Evolutionary conservation across 2,888 invertebrate genomes (phyloP).

Genomic region (Dysmachus trigonus): DNA sequence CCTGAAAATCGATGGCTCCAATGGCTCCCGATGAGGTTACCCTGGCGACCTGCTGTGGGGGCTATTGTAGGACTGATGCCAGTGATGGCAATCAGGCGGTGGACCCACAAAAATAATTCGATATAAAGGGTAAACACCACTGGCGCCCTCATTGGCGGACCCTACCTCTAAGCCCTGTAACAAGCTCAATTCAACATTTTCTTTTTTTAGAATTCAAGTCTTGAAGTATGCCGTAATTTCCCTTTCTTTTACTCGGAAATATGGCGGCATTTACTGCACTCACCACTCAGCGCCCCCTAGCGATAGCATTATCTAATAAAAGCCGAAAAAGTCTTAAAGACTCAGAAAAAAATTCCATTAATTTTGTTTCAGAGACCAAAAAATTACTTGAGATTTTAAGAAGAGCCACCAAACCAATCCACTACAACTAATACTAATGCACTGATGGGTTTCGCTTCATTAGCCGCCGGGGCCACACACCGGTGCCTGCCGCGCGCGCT

Average conservation of each 20-base stretch:
- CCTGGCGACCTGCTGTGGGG: background rate
- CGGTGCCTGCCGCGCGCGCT: background rate
- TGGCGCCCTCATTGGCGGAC: background rate
- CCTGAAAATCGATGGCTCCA: conserved; percentile 23
- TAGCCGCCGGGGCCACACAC: background rate
- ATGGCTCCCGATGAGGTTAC: background rate
- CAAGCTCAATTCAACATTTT: background rate
- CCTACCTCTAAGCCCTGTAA: background rate
- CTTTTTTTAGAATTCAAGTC: background rate
- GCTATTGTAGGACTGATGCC: background rate
- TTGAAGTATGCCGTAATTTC: background rate
- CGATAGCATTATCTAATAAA: background rate
- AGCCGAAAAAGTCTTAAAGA: background rate
- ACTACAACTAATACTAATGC: background rate
- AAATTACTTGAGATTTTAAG: background rate
- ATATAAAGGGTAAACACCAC: conserved; percentile 10
- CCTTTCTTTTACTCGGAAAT: background rate
- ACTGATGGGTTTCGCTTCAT: background rate
- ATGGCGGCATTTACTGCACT: background rate
- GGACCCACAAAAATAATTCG: background rate
- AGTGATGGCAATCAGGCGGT: background rate
- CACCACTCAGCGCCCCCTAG: background rate
- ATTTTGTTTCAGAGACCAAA: background rate
- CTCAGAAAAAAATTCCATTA: background rate
- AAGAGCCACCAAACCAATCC: background rate